Base-by-base conservation (phyloP, 2,797 vertebrate species). In the Poliocrania exsul region DNA sequence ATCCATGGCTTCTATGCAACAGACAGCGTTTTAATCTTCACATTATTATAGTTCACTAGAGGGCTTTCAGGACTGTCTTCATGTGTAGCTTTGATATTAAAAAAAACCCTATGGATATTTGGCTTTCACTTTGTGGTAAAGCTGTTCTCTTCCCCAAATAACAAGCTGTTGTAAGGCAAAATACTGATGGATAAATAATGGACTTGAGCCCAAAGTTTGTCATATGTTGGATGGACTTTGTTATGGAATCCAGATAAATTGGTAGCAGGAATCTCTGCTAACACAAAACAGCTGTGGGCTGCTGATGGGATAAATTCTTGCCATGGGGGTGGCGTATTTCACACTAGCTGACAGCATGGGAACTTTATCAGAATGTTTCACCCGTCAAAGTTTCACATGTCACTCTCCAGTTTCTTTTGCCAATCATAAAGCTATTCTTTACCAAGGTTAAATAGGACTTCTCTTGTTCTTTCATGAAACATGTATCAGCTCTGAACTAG, bases 11-110 rank as follows among this genome's bases (percentile, higher is more conserved):
- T 64, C 71, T 69, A 17, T 57, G 77, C 40, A 65, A 46, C 33
- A 81, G 50, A 61, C 50, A 83, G 49, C 28, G 40, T 92, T 94
- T 93, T 88, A 93, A 87, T 85, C 51, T 90, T 85, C 26, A 31
- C 40, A 11, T 44, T 86, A 62, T 79, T 88, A 38, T 13, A 86
- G 57, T 72, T 62, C 54, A 77, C 80, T 58, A 86, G 40, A 83
- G 24, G 42, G 16, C 70, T 86, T 95, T 88, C 29, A 77, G 57
- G 46, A 40, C 17, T 73, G 35, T 72, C n/a, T 84, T 92, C 28
- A 11, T 33, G 9, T 42, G 26, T n/a, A 77, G 7, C 51, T 69
- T 70, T 88, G 44, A 62, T 79, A 66, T 46, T 17, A 54, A 31
- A 47, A n/a, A 67, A 70, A 47, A 11, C 19, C 14, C 54, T 8